Conservation (phyloP, 1,140 invertebrate species). For the Drosophila micromelanica region DNA sequence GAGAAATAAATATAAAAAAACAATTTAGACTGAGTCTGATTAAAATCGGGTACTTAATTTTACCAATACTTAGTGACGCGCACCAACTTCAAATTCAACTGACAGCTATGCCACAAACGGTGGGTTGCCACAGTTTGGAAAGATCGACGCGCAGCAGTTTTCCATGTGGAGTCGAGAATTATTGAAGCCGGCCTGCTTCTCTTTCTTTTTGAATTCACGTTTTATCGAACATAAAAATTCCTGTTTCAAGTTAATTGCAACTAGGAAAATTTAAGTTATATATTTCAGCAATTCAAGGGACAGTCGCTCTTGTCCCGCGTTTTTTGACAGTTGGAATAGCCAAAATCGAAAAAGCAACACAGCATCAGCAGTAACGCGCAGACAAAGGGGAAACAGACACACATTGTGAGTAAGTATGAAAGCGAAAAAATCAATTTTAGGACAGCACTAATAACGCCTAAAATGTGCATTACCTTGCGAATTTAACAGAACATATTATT, state of each 20-base stretch:
- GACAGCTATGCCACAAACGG: slow-evolving; percentile 2
- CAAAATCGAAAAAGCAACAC: slow-evolving; percentile 46
- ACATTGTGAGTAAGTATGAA: slow-evolving; percentile 30
- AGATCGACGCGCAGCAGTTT: slow-evolving; percentile 46
- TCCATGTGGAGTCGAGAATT: slow-evolving; percentile 50
- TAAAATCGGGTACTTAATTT: neutral
- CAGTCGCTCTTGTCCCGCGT: slow-evolving; percentile 16
- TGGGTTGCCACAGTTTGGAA: slow-evolving; percentile 22
- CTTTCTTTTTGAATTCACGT: slow-evolving; percentile 39
- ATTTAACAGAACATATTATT: neutral
- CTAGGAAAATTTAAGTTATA: slow-evolving; percentile 18
- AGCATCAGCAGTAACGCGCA: slow-evolving; percentile 29
- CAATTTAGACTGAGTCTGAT: neutral
- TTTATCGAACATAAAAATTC: slow-evolving; percentile 22
- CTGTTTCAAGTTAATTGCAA: slow-evolving; percentile 23
- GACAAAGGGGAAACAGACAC: slow-evolving; percentile 47
- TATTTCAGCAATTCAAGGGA: slow-evolving; percentile 6
- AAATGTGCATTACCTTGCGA: neutral
- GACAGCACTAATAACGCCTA: slow-evolving; percentile 1
- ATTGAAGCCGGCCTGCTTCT: slow-evolving; percentile 33
- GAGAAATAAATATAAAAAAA: neutral
- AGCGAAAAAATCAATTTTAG: slow-evolving; percentile 39
- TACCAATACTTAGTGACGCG: neutral
- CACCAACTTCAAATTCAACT: slow-evolving; percentile 33
- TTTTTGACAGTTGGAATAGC: slow-evolving; percentile 41